Percentiles rank a stretch among this genome's conserved stretches.
Evolutionary conservation across 1,140 invertebrate genomes (phyloP).

Genomic region (Trichomalopsis sarcophagae): DNA sequence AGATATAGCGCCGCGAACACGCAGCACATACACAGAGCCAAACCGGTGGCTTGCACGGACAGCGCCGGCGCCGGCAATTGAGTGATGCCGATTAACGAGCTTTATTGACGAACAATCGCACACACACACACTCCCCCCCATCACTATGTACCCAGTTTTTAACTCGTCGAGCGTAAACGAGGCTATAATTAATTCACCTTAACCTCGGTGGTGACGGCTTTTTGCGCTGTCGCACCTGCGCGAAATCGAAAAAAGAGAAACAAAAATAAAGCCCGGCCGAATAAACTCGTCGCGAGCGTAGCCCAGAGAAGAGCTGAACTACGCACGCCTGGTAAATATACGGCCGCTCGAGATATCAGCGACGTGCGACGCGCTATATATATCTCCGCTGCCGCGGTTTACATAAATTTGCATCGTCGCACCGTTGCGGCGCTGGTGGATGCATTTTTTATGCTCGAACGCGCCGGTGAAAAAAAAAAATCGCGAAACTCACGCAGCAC

Average conservation of each 20-base stretch:
- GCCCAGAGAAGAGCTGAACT: neutral
- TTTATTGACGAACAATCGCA: slow-evolving; percentile 33
- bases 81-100: slow-evolving; percentile 40
- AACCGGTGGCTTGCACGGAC: neutral
- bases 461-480: slow-evolving; percentile 39
- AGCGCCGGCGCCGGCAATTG: neutral
- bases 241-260: neutral
- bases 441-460: slow-evolving; percentile 34
- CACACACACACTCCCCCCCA: neutral
- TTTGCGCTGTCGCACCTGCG: too few relatives aligned
- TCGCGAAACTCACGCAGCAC: neutral
- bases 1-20: neutral
- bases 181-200: too few relatives aligned
- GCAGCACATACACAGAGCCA: neutral
- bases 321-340: slow-evolving; percentile 56
- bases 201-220: too few relatives aligned
- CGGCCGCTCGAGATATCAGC: slow-evolving; percentile 54
- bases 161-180: neutral
- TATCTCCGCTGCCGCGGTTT: slow-evolving; percentile 51
- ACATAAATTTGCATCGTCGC: slow-evolving; percentile 66
- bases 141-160: neutral
- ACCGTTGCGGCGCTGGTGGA: neutral
- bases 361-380: slow-evolving; percentile 27
- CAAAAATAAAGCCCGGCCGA: neutral
- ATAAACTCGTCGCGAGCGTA: neutral